Base-by-base conservation (phyloP, 2,113 vertebrate species). In the Laticauda colubrina region DNA sequence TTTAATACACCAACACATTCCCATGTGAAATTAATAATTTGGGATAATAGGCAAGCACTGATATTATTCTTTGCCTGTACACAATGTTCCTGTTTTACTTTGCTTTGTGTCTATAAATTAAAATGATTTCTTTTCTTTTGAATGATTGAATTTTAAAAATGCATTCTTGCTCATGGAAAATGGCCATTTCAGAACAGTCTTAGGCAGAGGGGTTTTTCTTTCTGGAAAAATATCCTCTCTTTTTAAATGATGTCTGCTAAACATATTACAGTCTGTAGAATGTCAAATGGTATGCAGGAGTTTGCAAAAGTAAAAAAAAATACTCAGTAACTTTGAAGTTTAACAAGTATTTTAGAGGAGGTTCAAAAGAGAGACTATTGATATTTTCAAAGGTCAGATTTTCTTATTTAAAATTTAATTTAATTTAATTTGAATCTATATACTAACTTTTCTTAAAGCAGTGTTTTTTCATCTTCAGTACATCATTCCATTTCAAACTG, bases 311-410 rank as follows among this genome's bases (percentile, higher is more conserved):
- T 56, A 56, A 81, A 81, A 85, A 85, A 85, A 89, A 43, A 90
- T 94, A 94, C 21, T 55, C 85, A 85, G 89, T 94, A 39, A 92
- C 6, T 85, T 88, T 57, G 94, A 96, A 85, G 93, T 91, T 94
- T 96, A 94, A 94, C 93, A 94, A 57, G 94, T 94, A 92, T 92
- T 24, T 91, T 90, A 93, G 92, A 92, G 21, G n/a, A 88, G 91
- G 94, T 93, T 95, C 91, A 93, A 93, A 90, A 0, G 48, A 23
- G 12, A 92, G 89, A 94, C 95, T 95, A 95, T 96, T 96, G 94
- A 96, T 95, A 96, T 96, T 95, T 95, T 94, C 91, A 95, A 91
- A 93, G 90, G 92, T 87, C 69, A 2, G 88, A 93, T 94, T 95
- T 90, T 88, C 87, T 81, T 93, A 3, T 94, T 90, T 91, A 90